phyloP scores from a whole-genome alignment of 2,797 vertebrate species.

The Pseudomugil tenellus region DNA sequence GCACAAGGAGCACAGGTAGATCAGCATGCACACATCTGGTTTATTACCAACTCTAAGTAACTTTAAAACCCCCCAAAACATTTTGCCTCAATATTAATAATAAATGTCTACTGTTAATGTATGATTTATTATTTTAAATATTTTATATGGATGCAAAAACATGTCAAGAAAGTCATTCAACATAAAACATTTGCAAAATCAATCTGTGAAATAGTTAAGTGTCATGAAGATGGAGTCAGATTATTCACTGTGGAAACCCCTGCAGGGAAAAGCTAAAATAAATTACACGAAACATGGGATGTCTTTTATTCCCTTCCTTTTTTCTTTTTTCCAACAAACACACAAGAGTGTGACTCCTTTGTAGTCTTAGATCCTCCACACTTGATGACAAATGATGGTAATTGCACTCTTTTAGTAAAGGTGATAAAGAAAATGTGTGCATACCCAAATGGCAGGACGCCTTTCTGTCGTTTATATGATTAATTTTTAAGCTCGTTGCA shows the following conservation, averaged over 20 bases:
- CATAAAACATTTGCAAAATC: not conserved
- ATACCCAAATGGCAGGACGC: not conserved
- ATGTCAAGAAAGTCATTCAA: not conserved
- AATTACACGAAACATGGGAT: not conserved
- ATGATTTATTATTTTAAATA: not conserved
- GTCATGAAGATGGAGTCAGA: not conserved
- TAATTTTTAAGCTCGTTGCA: not conserved
- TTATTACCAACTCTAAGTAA: not conserved
- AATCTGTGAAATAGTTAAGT: not conserved
- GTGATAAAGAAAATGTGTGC: not conserved
- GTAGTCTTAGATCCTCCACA: not conserved
- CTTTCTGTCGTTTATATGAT: not conserved
- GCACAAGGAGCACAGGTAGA: slow-evolving; percentile 98
- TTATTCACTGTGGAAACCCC: not conserved
- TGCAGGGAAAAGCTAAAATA: not conserved
- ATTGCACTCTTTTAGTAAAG: not conserved
- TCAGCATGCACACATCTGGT: not conserved
- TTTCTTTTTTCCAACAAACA: not conserved
- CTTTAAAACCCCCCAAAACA: not conserved
- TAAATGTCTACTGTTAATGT: not conserved
- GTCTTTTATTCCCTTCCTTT: not conserved
- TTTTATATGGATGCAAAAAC: not conserved
- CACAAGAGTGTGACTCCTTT: not conserved
- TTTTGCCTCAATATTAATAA: not conserved
- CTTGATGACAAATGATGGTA: not conserved